Conservation (phyloP, 2,888 invertebrate species). For the Gasteruption jaculator region DNA sequence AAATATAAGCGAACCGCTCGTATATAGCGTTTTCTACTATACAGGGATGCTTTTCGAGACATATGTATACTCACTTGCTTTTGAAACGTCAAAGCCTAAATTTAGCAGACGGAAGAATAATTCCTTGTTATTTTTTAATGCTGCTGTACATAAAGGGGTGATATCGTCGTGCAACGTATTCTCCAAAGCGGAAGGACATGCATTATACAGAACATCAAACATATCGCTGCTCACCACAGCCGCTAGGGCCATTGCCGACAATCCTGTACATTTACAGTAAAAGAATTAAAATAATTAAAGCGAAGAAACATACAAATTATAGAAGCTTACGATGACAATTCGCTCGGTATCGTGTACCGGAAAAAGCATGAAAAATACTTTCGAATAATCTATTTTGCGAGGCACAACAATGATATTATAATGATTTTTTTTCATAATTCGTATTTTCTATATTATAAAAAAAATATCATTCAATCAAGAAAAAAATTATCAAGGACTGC, state of each 20-base stretch:
- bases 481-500: slow-evolving; percentile 2
- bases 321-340: too few relatives aligned
- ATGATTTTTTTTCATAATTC: neutral
- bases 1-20: neutral
- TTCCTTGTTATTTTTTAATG: slow-evolving; percentile 40
- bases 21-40: neutral
- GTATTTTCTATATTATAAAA: slow-evolving; percentile 1
- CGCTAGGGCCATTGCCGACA: slow-evolving; percentile 39
- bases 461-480: neutral
- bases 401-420: too few relatives aligned
- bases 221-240: slow-evolving; percentile 36
- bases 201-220: slow-evolving; percentile 37
- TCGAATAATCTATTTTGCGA: too few relatives aligned
- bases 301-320: neutral
- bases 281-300: slow-evolving; percentile 3
- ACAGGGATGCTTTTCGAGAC: neutral
- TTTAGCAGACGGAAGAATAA: slow-evolving; percentile 37
- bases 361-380: too few relatives aligned
- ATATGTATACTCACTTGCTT: slow-evolving; percentile 32
- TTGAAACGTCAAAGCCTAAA: slow-evolving; percentile 31
- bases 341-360: too few relatives aligned
- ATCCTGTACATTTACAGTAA: slow-evolving; percentile 27
- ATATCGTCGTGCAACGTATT: slow-evolving; percentile 36
- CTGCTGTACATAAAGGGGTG: slow-evolving; percentile 43
- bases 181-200: slow-evolving; percentile 33